Evolutionary conservation across 2,113 vertebrate genomes (phyloP).

Genomic region (Syngnathus floridae): DNA sequence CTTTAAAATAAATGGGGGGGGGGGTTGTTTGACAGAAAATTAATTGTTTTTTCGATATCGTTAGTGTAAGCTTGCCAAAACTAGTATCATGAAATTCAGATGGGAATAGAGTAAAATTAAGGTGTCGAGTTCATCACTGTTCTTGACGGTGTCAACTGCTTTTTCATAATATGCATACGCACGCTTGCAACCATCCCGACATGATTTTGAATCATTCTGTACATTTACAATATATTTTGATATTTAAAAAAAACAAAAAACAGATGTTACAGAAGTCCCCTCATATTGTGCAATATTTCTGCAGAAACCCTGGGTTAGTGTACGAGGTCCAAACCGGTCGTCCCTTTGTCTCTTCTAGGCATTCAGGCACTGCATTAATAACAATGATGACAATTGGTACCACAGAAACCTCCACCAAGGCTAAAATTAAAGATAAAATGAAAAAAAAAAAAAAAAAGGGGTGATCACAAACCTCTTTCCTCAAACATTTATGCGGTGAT

Average conservation of each 20-base stretch:
- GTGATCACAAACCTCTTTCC: not conserved
- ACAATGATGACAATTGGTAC: not conserved
- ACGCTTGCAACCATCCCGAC: too few species aligned
- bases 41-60: too few species aligned
- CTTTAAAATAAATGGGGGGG: too few species aligned
- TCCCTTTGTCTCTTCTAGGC: not conserved
- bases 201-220: too few species aligned
- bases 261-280: not conserved
- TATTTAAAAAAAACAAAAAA: not conserved
- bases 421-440: too few species aligned
- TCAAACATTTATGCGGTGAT: not conserved
- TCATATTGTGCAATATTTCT: not conserved
- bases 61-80: too few species aligned
- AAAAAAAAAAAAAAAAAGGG: not conserved
- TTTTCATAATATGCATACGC: not conserved
- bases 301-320: not conserved
- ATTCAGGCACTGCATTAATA: not conserved
- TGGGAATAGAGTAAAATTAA: too few species aligned
- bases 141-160: not conserved
- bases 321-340: not conserved
- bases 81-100: too few species aligned
- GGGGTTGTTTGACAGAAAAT: too few species aligned
- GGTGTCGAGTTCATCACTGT: too few species aligned
- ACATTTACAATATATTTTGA: not conserved
- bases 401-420: too few species aligned